Base-by-base conservation (phyloP, 2,113 vertebrate species). In the Epinephelus moara region DNA sequence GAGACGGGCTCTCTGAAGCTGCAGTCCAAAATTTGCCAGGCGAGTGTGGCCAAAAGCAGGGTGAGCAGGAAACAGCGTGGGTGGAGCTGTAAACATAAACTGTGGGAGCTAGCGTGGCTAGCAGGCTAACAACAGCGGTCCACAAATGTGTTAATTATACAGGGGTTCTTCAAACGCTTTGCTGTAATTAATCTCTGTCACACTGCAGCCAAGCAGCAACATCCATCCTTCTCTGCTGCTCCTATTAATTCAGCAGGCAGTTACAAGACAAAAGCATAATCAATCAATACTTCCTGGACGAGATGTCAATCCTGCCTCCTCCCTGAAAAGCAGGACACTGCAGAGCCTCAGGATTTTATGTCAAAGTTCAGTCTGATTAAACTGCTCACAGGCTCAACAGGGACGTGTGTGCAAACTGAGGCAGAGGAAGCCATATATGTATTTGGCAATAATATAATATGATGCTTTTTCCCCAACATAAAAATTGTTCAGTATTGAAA, bases 321-420 rank as follows among this genome's bases (percentile, higher is more conserved):
- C 33, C 71, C 47, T 70, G 2, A 53, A 61, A 18, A 17, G 1
- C 33, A 25, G 9, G 15, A 69, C n/a, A 25, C 1, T 19, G 12
- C 19, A 52, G 56, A 79, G 23, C 30, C 6, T 15, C 1, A 4
- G 1, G 11, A 25, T 49, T 53, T 71, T 11, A 55, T 17, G 27
- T 59, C 77, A 70, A 42, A 70, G 77, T 61, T 61, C 21, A 37
- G 45, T 62, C 23, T 21, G 60, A 59, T 13, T 59, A 1, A 77
- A 30, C 45, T 42, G 17, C 40, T 68, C 14, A 47, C 3, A 12
- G 61, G 6, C 53, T 66, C 59, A 76, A 11, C 60, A 6, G 50
- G 15, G 27, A 55, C 2, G 1, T 21, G 7, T 7, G 12, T 33
- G 53, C 60, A 47, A 81, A 81, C 5, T 27, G 21, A 76, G 19